phyloP scores from a whole-genome alignment of 2,113 vertebrate species.

The Lycaon pictus region DNA sequence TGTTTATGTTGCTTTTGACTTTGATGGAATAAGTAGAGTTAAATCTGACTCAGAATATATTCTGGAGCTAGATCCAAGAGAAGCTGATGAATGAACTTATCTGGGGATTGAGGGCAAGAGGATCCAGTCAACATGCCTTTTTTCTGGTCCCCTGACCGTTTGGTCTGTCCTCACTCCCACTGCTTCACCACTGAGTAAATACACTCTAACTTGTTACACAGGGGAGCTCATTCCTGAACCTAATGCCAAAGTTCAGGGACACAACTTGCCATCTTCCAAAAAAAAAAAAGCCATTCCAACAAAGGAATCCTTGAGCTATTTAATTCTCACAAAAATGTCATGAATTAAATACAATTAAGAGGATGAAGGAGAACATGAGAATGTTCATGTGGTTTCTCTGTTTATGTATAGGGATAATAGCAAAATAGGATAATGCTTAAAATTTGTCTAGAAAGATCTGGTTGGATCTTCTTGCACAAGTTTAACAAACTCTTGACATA shows the following conservation, averaged over 20 bases:
- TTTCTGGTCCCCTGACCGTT: neutral
- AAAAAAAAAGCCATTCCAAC: neutral
- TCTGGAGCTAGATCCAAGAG: neutral
- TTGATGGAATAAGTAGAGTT: neutral
- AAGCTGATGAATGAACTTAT: neutral
- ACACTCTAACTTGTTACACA: neutral
- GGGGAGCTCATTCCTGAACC: neutral
- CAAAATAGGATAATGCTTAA: neutral
- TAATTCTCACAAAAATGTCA: neutral
- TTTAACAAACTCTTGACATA: neutral
- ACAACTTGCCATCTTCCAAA: neutral
- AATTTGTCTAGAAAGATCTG: neutral
- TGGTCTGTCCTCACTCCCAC: neutral
- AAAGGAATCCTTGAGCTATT: neutral
- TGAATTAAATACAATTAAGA: neutral
- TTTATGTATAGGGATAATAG: neutral
- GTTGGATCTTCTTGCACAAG: neutral
- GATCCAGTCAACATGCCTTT: neutral
- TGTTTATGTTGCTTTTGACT: neutral
- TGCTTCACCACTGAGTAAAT: neutral
- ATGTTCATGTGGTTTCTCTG: neutral
- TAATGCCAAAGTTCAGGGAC: neutral
- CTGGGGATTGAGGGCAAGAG: neutral
- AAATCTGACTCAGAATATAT: neutral
- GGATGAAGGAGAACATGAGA: accelerated